Base-by-base conservation (phyloP, 2,113 vertebrate species). In the Plecturocebus donacophilus region DNA sequence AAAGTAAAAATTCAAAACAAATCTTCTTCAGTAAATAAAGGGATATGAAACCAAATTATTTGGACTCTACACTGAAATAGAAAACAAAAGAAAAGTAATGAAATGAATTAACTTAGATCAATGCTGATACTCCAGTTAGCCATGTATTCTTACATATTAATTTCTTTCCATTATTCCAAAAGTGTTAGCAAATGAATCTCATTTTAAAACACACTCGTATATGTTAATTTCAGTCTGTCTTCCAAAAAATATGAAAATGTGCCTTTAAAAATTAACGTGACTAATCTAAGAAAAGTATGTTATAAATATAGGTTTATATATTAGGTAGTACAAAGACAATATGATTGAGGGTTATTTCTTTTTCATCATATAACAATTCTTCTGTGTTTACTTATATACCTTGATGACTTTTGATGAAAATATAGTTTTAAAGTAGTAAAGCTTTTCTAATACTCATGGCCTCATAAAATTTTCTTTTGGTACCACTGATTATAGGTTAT, bases 371-470 rank as follows among this genome's bases (percentile, higher is more conserved):
- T 95, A 91, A 96, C 89, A 58, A 3, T 97, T 94, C 4, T 97
- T 94, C 58, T 83, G 45, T 94, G 82, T 84, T 97, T 68, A 80
- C 84, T 94, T 71, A 84, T 61, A 97, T 97, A 76, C 92, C 85
- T 80, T 95, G 40, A 92, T 85, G 87, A 76, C 35, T 97, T 93
- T 90, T 95, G 87, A 96, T 96, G 35, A 94, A 96, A 83, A 96
- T 96, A 87, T 76, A 89, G 89, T 91, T 75, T 23, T 73, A 97
- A 97, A 88, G n/a, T 81, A 81, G 27, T 56, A 47, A 95, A 96
- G 12, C 6, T 83, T 97, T 96, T 96, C 14, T 97, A 97, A 84
- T 38, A 30, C 40, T 80, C 80, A 95, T 90, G 79, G 87, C 96
- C 42, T 61, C 38, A 6, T 70, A 90, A 95, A 98, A 97, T 35